Evolutionary conservation across 2,113 vertebrate species (phyloP), one percentile per base, ranked within the genome.

Genomic region (Gasterosteus aculeatus): DNA sequence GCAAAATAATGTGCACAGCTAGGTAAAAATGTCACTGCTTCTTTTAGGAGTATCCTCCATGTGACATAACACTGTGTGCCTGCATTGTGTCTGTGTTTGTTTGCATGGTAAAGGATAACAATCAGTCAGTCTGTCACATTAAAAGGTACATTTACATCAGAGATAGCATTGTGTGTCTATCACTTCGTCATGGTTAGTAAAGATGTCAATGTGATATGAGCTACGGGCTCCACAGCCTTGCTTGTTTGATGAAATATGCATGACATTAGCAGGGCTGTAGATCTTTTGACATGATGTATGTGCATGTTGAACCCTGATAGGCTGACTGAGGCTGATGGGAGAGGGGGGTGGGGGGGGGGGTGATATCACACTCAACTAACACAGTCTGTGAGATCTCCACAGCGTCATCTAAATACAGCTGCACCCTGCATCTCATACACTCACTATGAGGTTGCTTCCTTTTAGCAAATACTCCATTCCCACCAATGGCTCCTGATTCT

Each of bases 161-260:
- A 74, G 64, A 73, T 56, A 65, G 39, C 18, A 0, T 19, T 56
- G 63, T 51, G 69, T 80, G 75, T 83, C 78, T 75, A 64, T 85
- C 71, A 66, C 74, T 39, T 61, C 66, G 54, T 77, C 67, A 78
- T 85, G 76, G 79, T 83, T 77, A 77, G 83, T 84, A 60, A 84
- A 88, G 83, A 82, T 80, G 84, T 84, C 87, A 83, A 33, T 51
- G 72, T 59, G 41, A 80, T 83, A 74, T 87, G 78, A 85, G 66
- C 33, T 80, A 68, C 77, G 78, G 51, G 65, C 61, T 76, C 33
- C 66, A 46, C 76, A 72, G 72, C 62, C 63, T 76, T 75, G 66
- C 51, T 61, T 84, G 82, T 89, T 85, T 86, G 79, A 84, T 93
- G 78, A 90, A 91, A 92, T 91, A 89, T 89, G 82, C 60, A 90